These are phyloP conservation scores for Drosophila punjabiensis DNA, from an alignment of 1,140 invertebrate species.

Conservation along the genomic window DNA sequence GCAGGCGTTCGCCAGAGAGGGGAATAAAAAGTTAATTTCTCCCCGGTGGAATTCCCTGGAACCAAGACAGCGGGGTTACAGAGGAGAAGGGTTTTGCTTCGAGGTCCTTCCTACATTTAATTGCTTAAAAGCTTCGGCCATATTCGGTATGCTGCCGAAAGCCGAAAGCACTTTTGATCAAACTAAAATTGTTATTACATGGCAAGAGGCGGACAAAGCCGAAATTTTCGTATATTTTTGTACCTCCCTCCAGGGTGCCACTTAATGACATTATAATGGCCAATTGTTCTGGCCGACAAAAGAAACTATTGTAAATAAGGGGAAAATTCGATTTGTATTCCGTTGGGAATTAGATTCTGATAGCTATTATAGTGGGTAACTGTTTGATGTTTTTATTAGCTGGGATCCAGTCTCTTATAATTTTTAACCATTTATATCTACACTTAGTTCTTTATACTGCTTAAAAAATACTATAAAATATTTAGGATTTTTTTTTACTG, in stretches of 20 bases:
- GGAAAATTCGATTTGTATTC: slow-evolving; percentile 46
- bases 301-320: slow-evolving; percentile 35
- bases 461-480: not conserved
- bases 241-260: slow-evolving; percentile 14
- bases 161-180: slow-evolving; percentile 56
- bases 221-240: slow-evolving; percentile 16
- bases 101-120: slow-evolving; percentile 61
- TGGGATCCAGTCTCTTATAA: not conserved
- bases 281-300: slow-evolving; percentile 30
- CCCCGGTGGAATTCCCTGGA: slow-evolving; percentile 57
- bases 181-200: slow-evolving; percentile 66
- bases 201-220: slow-evolving; percentile 19
- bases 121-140: slow-evolving; percentile 63
- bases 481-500: no score
- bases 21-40: slow-evolving; percentile 67
- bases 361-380: slow-evolving; percentile 15
- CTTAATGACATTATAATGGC: slow-evolving; percentile 78
- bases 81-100: not conserved
- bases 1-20: slow-evolving; percentile 58
- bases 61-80: slow-evolving; percentile 17
- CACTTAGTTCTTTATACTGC: not conserved
- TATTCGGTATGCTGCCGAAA: slow-evolving; percentile 40
- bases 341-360: slow-evolving; percentile 23
- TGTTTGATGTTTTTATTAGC: slow-evolving; percentile 18
- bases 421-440: no score